phyloP scores from a whole-genome alignment of 2,797 vertebrate genomes.

The Hydrolagus colliei region DNA sequence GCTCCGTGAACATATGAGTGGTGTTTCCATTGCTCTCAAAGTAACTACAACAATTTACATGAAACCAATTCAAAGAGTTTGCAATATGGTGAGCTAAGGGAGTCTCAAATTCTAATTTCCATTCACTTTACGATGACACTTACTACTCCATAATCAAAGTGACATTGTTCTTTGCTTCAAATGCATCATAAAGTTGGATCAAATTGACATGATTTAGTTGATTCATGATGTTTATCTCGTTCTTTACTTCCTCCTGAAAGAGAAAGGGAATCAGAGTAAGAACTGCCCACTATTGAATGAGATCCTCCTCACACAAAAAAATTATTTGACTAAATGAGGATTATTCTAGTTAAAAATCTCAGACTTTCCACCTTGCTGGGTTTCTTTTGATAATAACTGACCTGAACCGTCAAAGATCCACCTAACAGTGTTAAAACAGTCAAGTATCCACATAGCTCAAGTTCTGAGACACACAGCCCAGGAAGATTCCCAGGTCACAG shows the following conservation, averaged over 20 bases:
- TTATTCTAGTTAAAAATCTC: no score
- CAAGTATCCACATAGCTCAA: no score
- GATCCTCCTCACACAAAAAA: no score
- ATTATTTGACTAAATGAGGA: no score
- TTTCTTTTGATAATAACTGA: no score
- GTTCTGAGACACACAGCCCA: no score
- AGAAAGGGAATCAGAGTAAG: constrained; percentile 25
- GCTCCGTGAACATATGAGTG: no score
- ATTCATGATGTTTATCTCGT: constrained; percentile 80
- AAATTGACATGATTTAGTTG: constrained; percentile 74
- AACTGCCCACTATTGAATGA: background rate
- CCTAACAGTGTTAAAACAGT: background rate
- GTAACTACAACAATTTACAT: no score
- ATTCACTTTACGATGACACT: constrained; percentile 42
- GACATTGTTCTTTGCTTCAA: constrained; percentile 68
- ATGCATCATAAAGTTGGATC: constrained; percentile 80
- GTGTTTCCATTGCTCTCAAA: no score
- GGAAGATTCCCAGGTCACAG: no score
- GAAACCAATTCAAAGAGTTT: background rate
- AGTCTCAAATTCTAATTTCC: constrained; percentile 12
- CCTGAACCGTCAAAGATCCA: constrained; percentile 27
- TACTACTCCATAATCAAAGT: constrained; percentile 81
- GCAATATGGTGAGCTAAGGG: background rate
- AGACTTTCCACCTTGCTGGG: no score
- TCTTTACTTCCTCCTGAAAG: constrained; percentile 74